Percentiles rank a stretch among this genome's conserved stretches.
phyloP scores from a whole-genome alignment of 1,140 invertebrate genomes.

The Drosophila saltans region DNA sequence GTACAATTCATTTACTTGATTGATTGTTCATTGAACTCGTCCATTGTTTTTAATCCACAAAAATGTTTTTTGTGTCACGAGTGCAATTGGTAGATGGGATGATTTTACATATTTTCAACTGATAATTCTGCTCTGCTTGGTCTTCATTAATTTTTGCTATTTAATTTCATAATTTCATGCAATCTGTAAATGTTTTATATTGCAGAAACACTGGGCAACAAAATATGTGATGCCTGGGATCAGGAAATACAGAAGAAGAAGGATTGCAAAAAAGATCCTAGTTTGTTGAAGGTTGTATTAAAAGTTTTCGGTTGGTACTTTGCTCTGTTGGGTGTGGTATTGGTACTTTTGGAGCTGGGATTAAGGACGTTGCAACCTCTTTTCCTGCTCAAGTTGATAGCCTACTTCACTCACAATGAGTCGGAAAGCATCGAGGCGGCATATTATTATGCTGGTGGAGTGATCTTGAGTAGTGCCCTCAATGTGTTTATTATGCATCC shows the following conservation, averaged over 20 bases:
- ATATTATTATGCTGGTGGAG: slow-evolving; percentile 87
- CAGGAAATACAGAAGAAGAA: slow-evolving; percentile 48
- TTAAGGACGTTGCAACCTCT: slow-evolving; percentile 88
- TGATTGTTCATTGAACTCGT: slow-evolving; percentile 51
- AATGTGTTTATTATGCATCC: slow-evolving; percentile 90
- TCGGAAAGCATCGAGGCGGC: slow-evolving; percentile 84
- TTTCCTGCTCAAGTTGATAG: slow-evolving; percentile 88
- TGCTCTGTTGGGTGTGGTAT: slow-evolving; percentile 61
- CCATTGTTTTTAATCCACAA: slow-evolving; percentile 41
- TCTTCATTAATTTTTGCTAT: not conserved
- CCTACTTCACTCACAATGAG: slow-evolving; percentile 84
- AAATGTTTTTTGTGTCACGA: slow-evolving; percentile 20
- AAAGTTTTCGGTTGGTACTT: slow-evolving; percentile 72
- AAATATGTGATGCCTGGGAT: slow-evolving; percentile 69
- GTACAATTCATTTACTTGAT: slow-evolving; percentile 48
- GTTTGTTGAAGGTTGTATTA: slow-evolving; percentile 53
- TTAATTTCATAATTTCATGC: slow-evolving; percentile 42
- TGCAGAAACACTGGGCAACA: slow-evolving; percentile 72
- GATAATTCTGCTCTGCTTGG: slow-evolving; percentile 25
- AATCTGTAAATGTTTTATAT: slow-evolving; percentile 4
- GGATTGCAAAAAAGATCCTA: slow-evolving; percentile 65
- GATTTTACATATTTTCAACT: slow-evolving; percentile 24
- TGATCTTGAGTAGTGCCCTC: slow-evolving; percentile 88
- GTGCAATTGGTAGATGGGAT: slow-evolving; percentile 17
- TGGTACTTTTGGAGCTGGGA: slow-evolving; percentile 71